Conservation (phyloP, 2,888 invertebrate species). For the Epirrhoe alternata region DNA sequence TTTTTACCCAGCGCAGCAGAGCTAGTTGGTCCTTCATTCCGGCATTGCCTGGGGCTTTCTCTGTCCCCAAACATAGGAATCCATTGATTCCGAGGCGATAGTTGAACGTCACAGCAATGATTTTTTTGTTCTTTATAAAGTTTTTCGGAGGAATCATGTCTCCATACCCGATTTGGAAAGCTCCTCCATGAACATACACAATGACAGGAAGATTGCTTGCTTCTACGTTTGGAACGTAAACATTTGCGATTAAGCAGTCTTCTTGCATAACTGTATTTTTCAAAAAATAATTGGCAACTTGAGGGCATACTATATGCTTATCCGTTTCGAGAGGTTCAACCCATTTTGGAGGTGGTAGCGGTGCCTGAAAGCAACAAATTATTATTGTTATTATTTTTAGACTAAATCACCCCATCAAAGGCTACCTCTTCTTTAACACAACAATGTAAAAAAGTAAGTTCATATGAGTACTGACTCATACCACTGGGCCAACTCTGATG, state of each 20-base stretch:
- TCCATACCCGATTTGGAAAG: conserved; percentile 50
- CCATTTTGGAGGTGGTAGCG: conserved; percentile 54
- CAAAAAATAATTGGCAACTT: background rate
- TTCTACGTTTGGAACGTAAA: conserved; percentile 63
- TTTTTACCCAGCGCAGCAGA: conserved; percentile 59
- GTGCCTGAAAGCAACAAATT: conserved; percentile 47
- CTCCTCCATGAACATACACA: conserved; percentile 58
- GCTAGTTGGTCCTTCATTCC: conserved; percentile 66
- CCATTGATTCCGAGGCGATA: conserved; percentile 58
- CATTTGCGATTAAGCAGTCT: conserved; percentile 67
- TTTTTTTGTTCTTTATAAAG: conserved; percentile 46
- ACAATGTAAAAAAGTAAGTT: no score
- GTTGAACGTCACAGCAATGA: conserved; percentile 56
- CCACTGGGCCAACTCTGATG: no score
- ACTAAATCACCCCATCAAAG: no score
- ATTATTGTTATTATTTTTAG: no score
- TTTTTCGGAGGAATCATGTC: conserved; percentile 36
- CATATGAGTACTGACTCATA: no score
- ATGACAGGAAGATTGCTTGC: conserved; percentile 52
- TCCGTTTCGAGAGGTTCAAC: conserved; percentile 48
- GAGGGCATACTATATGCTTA: conserved; percentile 51
- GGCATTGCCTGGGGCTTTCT: conserved; percentile 60
- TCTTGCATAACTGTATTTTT: conserved; percentile 46
- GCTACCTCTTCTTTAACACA: no score
- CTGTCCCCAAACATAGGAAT: conserved; percentile 58